Percentiles rank a stretch among this genome's conserved stretches.
phyloP scores from a whole-genome alignment of 2,113 vertebrate genomes.

The Dromaius novaehollandiae region DNA sequence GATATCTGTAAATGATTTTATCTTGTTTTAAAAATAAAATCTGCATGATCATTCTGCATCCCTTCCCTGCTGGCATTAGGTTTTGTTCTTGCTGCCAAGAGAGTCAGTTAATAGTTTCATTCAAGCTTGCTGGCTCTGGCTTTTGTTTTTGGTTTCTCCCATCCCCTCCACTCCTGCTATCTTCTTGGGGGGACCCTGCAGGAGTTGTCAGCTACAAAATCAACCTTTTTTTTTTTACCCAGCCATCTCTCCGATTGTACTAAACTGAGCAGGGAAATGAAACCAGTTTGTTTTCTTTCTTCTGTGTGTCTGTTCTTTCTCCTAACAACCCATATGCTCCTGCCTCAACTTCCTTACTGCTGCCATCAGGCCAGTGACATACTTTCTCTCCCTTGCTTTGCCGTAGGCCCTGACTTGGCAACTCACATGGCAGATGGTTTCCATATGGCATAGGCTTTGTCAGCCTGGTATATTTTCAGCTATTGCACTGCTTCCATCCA shows the following conservation, averaged over 20 bases:
- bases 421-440: not conserved
- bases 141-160: not conserved
- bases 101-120: slow-evolving; percentile 10
- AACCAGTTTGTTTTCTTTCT: not conserved
- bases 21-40: slow-evolving; percentile 40
- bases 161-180: not conserved
- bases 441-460: not conserved
- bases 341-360: not conserved
- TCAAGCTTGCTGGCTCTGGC: not conserved
- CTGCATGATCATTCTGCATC: not conserved
- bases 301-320: not conserved
- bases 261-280: not conserved
- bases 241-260: not conserved
- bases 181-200: not conserved
- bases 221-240: not conserved
- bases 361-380: not conserved
- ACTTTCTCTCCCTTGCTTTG: not conserved
- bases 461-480: not conserved
- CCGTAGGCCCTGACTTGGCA: not conserved
- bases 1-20: not conserved
- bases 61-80: slow-evolving; percentile 12
- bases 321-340: not conserved
- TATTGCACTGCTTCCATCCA: not conserved
- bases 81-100: slow-evolving; percentile 18
- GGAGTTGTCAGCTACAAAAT: not conserved